Conservation (phyloP, 1,140 invertebrate genomes). For the Probaryconus sp. region DNA sequence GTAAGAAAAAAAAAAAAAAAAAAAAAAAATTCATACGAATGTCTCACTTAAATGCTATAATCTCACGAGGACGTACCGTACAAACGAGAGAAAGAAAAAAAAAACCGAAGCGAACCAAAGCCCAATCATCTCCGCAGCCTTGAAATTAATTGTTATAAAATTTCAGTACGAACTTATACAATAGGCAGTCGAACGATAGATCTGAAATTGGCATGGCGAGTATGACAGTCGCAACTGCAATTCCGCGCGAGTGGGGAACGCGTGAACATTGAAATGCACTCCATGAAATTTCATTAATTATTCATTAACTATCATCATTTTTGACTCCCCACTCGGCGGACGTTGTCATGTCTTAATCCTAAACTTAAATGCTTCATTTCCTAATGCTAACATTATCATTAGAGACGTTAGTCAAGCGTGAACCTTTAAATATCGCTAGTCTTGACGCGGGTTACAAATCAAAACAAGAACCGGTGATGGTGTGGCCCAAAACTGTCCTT, state of each 20-base stretch:
- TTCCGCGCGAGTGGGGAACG: conserved; percentile 45
- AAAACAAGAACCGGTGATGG: conserved; percentile 21
- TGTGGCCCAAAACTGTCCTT: background rate
- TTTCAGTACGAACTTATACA: conserved; percentile 59
- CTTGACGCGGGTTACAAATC: conserved; percentile 77
- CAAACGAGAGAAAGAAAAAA: conserved; percentile 53
- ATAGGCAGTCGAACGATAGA: conserved; percentile 63
- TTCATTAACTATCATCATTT: no score
- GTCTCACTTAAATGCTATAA: conserved; percentile 59
- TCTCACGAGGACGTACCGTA: conserved; percentile 57
- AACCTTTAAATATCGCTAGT: conserved; percentile 78
- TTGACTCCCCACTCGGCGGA: conserved; percentile 45
- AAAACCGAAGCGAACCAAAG: conserved; percentile 55
- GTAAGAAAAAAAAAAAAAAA: no score
- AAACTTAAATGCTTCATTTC: conserved; percentile 59
- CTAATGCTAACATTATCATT: conserved; percentile 68
- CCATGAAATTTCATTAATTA: no score
- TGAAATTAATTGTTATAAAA: conserved; percentile 55
- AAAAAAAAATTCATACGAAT: no score
- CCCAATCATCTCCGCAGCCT: conserved; percentile 58
- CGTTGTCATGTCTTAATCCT: conserved; percentile 53
- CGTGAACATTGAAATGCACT: background rate
- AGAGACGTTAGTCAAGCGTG: conserved; percentile 77
- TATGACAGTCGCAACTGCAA: conserved; percentile 61
- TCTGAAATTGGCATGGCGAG: conserved; percentile 63